Percentiles rank a stretch among this genome's conserved stretches.
Evolutionary conservation across 2,113 vertebrate genomes (phyloP).

Genomic region (Otis tarda): DNA sequence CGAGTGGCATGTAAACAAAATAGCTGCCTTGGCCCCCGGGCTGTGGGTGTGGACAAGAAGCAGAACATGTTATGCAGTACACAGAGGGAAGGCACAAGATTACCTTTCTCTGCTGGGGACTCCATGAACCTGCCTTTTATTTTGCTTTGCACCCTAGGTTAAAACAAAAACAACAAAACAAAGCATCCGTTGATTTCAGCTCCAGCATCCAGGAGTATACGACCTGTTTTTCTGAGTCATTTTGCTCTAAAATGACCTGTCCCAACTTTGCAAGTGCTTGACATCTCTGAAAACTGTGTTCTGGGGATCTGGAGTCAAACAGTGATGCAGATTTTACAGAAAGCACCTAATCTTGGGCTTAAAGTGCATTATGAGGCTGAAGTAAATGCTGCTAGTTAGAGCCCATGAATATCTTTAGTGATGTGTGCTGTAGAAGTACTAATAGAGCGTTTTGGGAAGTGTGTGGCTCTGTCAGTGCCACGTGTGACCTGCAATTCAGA

Average conservation of each 20-base stretch:
- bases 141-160: background rate
- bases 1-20: background rate
- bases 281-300: background rate
- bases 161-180: background rate
- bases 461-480: background rate
- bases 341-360: background rate
- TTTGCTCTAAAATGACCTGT: background rate
- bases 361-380: background rate
- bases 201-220: background rate
- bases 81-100: background rate
- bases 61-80: background rate
- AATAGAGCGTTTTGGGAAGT: background rate
- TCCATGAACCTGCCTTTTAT: background rate
- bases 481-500: background rate
- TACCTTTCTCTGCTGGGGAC: background rate
- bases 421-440: background rate
- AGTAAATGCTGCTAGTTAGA: background rate
- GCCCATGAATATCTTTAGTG: background rate
- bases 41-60: background rate
- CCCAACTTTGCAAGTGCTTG: background rate
- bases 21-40: background rate
- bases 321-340: background rate
- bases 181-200: background rate
- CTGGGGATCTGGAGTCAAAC: background rate
- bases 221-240: background rate